Conservation (phyloP, 1,140 invertebrate species). For the Cheumatopsyche charites region DNA sequence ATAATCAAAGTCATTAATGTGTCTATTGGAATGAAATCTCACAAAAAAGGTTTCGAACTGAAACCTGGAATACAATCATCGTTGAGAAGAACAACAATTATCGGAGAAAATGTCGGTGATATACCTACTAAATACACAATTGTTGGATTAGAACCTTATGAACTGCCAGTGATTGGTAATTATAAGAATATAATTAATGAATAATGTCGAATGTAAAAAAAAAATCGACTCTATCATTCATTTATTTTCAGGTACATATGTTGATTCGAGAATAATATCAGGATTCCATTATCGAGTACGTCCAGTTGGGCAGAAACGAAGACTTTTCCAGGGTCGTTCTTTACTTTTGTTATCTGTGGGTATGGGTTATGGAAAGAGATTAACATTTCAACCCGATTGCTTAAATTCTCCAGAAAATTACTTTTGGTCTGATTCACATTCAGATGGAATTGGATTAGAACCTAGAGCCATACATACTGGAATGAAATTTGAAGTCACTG, state of each 20-base stretch:
- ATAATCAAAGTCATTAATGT: constrained; percentile 65
- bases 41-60: constrained; percentile 66
- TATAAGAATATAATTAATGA: constrained; percentile 36
- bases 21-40: constrained; percentile 61
- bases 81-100: constrained; percentile 65
- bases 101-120: constrained; percentile 66
- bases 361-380: constrained; percentile 76
- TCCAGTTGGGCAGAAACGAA: constrained; percentile 65
- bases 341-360: constrained; percentile 71
- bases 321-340: constrained; percentile 70
- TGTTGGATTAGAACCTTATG: constrained; percentile 70
- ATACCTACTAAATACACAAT: constrained; percentile 72
- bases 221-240: background rate
- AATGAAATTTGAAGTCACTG: constrained; percentile 68
- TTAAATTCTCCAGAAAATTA: constrained; percentile 70
- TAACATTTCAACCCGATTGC: constrained; percentile 74
- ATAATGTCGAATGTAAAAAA: too few species aligned
- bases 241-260: constrained; percentile 68
- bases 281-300: constrained; percentile 77
- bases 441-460: constrained; percentile 74
- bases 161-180: constrained; percentile 76
- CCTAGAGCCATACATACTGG: constrained; percentile 68
- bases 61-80: constrained; percentile 67
- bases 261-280: constrained; percentile 74
- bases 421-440: constrained; percentile 81